Base-by-base conservation (phyloP, 2,797 vertebrate genomes). In the Carduelis carduelis region DNA sequence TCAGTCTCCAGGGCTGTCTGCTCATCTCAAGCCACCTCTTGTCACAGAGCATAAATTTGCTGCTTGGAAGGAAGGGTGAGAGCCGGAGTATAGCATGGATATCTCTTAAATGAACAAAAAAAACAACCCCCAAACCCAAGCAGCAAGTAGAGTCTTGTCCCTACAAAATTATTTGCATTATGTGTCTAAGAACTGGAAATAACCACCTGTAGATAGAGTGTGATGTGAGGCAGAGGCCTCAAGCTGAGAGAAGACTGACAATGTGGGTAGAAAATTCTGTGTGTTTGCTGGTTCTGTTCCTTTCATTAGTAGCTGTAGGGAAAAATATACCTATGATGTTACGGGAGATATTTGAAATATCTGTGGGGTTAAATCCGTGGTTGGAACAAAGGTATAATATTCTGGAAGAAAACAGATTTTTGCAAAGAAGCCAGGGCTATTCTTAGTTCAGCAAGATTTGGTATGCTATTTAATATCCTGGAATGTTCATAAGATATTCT, bases 81-180 rank as follows among this genome's bases (percentile, higher is more conserved):
- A 61, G 6, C 4, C 26, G 17, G 15, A 47, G 27, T 16, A 61
- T 6, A 49, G 23, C 35, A 35, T 21, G 14, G n/a, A 26, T 47
- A 53, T 68, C 22, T 61, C 41, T 26, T 41, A 60, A 68, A 18
- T 10, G 10, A 60, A 35, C 8, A 27, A 35, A 66, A 57, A 41
- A 53, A 5, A 0, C 3, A 39, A 39, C 19, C 2, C 4, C 11
- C 37, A 50, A 35, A 30, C 12, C 11, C 7, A 20, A 60, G 39
- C 6, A 53, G 18, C 21, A 81, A 53, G 12, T n/a, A 26, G 12
- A n/a, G 7, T 55, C 22, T 23, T 35, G 17, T 30, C 21, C 32
- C 50, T 41, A 12, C 15, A 74, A 60, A 61, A 60, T 74, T 35
- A 41, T 41, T 41, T 47, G 12, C 30, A 10, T 72, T 59, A 27